A percentile compares a stretch with the other conserved stretches of the same genome.
phyloP scores from a whole-genome alignment of 2,888 invertebrate species.

The Rhagonycha lutea region DNA sequence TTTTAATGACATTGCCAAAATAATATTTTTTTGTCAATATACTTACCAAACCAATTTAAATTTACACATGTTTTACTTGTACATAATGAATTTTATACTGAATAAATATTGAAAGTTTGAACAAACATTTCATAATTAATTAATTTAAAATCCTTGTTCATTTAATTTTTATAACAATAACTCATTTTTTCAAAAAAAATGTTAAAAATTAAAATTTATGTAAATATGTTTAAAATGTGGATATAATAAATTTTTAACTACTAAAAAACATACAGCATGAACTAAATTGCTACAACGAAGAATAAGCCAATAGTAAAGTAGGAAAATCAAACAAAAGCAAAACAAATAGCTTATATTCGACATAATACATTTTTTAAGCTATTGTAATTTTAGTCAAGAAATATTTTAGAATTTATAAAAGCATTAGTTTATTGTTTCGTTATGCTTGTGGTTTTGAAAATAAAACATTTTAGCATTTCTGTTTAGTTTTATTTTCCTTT shows the following conservation, averaged over 20 bases:
- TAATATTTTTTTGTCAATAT: background rate
- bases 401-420: background rate
- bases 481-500: background rate
- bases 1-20: background rate
- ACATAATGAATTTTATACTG: background rate
- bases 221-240: no score
- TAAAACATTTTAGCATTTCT: background rate
- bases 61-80: background rate
- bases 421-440: background rate
- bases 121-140: no score
- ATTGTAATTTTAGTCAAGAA: background rate
- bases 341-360: background rate
- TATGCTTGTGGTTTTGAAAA: background rate
- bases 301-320: background rate
- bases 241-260: background rate
- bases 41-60: background rate
- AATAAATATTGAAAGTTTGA: no score
- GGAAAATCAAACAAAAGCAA: background rate
- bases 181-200: no score
- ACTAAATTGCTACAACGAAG: background rate
- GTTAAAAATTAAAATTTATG: no score
- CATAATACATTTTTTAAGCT: background rate
- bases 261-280: background rate
- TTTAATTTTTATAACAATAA: no score
- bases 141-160: no score